Base-by-base conservation (phyloP, 1,140 invertebrate species). In the Lordiphosa collinella region DNA sequence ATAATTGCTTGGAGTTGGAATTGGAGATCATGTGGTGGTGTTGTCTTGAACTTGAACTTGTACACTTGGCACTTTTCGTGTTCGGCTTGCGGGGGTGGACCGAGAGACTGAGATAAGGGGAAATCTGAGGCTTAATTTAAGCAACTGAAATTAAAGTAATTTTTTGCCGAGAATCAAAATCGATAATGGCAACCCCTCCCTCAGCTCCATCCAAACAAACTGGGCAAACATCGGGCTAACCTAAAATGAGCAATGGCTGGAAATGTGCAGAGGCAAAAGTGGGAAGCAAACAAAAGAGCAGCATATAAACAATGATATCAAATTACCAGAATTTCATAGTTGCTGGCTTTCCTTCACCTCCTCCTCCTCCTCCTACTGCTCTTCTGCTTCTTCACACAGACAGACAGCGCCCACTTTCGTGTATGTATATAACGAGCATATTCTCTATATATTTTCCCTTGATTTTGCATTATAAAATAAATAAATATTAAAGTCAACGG, bases 221-320 rank as follows among this genome's bases (percentile, higher is more conserved):
- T 60, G 62, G 60, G 37, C 52, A 61, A 70, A 70, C 62, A 66
- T 9, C 31, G 44, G 31, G 51, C 36, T 52, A 63, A 68, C 54
- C 54, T 52, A 49, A 62, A 66, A 35, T 40, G 55, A 67, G 58
- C 43, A 66, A 66, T 61, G 58, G 63, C 63, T 56, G 54, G 51
- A 50, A 59, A 59, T 53, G 55, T 43, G 59, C 38, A 14, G 35
- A 51, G 50, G 51, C 52, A 62, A 72, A 76, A 82, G 78, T 84
- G 78, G 78, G 78, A 59, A 84, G 72, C 79, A 84, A 82, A 82
- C 43, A 49, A 36, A 47, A 54, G 29, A 43, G 56, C 55, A 84
- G 72, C 68, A 84, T 84, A 84, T 84, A 84, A 85, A 84, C 78
- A 84, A 84, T 79, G 64, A 84, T 85, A 84, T 84, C 78, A 60